These are phyloP conservation scores for Gallinago undulata DNA, from an alignment of 2,113 vertebrate genomes.

Conservation along the genomic window DNA sequence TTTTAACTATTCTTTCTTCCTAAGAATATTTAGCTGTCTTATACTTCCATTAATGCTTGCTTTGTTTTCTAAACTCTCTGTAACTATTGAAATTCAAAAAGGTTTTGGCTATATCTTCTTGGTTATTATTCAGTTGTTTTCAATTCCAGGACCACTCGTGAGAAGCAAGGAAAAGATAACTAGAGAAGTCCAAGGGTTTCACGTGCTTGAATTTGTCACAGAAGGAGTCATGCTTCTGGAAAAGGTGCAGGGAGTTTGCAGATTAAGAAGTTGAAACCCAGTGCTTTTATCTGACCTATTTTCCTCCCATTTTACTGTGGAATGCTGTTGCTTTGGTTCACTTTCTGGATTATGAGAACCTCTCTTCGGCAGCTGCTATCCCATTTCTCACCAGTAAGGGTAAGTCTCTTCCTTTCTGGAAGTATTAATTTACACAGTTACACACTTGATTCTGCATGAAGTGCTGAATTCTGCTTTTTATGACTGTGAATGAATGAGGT, in stretches of 20 bases:
- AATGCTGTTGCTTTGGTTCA: accelerated
- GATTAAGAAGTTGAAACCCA: not conserved
- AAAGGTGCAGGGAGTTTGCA: not conserved
- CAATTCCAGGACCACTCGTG: not conserved
- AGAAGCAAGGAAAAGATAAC: not conserved
- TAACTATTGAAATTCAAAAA: not conserved
- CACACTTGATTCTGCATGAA: not conserved
- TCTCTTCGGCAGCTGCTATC: not conserved
- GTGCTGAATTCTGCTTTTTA: not conserved
- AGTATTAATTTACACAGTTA: not conserved
- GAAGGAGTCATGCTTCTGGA: not conserved
- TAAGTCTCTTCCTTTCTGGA: not conserved
- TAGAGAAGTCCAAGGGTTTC: not conserved
- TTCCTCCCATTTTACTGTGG: not conserved
- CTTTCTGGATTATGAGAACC: not conserved
- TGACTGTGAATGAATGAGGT: not conserved
- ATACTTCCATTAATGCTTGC: not conserved
- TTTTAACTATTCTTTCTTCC: not conserved
- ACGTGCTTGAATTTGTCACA: not conserved
- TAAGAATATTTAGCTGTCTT: not conserved
- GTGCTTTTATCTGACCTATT: not conserved
- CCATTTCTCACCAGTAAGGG: not conserved
- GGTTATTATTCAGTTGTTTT: not conserved
- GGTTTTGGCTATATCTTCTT: not conserved
- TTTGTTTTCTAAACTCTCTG: not conserved